Conservation (phyloP, 2,797 vertebrate species). For the Coluber constrictor region DNA sequence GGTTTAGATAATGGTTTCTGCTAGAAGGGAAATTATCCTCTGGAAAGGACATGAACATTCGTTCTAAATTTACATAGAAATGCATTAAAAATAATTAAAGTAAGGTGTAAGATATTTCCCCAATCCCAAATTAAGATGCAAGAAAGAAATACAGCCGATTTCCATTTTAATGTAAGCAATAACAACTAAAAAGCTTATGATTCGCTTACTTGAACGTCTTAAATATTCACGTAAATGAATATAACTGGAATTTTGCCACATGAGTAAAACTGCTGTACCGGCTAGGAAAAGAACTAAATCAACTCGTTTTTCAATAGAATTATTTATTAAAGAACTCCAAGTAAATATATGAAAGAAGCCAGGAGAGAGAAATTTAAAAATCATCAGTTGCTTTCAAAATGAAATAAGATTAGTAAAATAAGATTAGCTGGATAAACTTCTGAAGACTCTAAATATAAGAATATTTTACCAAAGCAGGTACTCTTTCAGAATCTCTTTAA, state of each 20-base stretch:
- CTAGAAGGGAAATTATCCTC: background rate
- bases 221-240: background rate
- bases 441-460: background rate
- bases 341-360: background rate
- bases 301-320: background rate
- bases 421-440: background rate
- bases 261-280: background rate
- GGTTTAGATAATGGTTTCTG: background rate
- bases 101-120: background rate
- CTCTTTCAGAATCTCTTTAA: background rate
- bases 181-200: background rate
- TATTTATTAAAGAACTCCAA: background rate
- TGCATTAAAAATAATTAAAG: background rate
- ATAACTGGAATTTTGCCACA: background rate
- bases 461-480: background rate
- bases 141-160: background rate
- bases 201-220: background rate
- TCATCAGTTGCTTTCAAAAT: background rate
- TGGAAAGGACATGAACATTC: background rate
- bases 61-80: background rate
- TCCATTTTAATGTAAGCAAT: background rate
- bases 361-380: background rate
- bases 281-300: background rate
- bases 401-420: background rate
- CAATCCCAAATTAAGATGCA: background rate